Evolutionary conservation across 1,140 invertebrate genomes (phyloP).

Genomic region (Drosophila malerkotliana): DNA sequence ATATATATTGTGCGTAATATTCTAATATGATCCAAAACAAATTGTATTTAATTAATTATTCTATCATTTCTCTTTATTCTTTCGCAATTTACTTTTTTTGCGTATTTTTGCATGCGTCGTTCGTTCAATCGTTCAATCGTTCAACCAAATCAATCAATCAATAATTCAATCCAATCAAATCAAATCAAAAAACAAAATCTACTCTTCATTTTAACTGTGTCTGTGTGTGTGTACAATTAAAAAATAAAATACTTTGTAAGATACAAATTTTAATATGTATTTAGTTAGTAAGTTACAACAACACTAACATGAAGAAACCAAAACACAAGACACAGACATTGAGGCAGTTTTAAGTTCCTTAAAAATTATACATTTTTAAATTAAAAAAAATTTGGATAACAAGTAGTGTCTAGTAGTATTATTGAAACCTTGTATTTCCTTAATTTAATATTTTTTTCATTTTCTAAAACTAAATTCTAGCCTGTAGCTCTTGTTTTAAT

Average conservation of each 20-base stretch:
- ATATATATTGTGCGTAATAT: conserved; percentile 35
- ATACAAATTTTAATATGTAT: conserved; percentile 71
- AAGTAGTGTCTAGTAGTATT: too few species aligned
- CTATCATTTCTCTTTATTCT: conserved; percentile 70
- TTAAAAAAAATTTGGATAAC: too few species aligned
- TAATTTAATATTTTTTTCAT: too few species aligned
- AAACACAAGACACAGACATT: conserved; percentile 6
- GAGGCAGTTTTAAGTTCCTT: too few species aligned
- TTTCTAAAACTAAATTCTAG: too few species aligned
- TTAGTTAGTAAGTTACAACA: conserved; percentile 47
- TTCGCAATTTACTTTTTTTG: conserved; percentile 69
- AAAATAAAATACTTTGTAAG: conserved; percentile 69
- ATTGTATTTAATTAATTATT: conserved; percentile 42
- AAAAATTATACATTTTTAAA: too few species aligned
- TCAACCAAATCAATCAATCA: conserved; percentile 38
- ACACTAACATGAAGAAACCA: conserved; percentile 36
- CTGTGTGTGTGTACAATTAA: conserved; percentile 69
- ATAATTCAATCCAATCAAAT: conserved; percentile 25
- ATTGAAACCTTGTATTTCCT: too few species aligned
- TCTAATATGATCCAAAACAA: conserved; percentile 36
- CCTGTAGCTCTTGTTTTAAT: too few species aligned
- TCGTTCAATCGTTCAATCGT: conserved; percentile 63
- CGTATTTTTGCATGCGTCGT: conserved; percentile 76
- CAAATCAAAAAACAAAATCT: conserved; percentile 41
- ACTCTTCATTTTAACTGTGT: conserved; percentile 77